phyloP scores from a whole-genome alignment of 2,888 invertebrate species.

The Phania funesta region DNA sequence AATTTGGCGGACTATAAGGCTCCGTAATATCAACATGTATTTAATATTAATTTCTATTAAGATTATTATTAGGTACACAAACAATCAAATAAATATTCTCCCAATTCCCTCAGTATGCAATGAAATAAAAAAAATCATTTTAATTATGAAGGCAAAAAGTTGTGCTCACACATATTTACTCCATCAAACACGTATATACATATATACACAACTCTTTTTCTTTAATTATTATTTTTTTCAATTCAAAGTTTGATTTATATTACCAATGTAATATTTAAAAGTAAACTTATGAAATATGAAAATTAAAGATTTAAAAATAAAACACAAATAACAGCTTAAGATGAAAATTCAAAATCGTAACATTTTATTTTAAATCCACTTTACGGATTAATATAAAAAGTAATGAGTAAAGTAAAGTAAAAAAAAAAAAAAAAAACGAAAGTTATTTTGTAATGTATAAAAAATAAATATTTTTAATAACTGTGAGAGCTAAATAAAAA shows the following conservation, averaged over 20 bases:
- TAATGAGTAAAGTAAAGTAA: slow-evolving; percentile 66
- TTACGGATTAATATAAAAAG: slow-evolving; percentile 52
- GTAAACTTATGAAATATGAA: slow-evolving; percentile 36
- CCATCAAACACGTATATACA: slow-evolving; percentile 8
- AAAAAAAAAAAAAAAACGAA: slow-evolving; percentile 71
- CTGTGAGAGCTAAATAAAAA: slow-evolving; percentile 81
- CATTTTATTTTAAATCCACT: slow-evolving; percentile 43
- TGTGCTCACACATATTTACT: slow-evolving; percentile 17
- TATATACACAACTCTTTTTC: neutral
- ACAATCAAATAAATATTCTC: slow-evolving; percentile 9
- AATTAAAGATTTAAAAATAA: slow-evolving; percentile 70
- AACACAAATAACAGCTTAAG: slow-evolving; percentile 60
- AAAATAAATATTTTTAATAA: slow-evolving; percentile 79
- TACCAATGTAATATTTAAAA: slow-evolving; percentile 12
- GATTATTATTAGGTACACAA: slow-evolving; percentile 44
- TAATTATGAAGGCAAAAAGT: neutral
- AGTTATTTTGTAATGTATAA: slow-evolving; percentile 81
- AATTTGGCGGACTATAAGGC: neutral
- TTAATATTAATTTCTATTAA: neutral
- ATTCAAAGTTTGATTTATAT: slow-evolving; percentile 31
- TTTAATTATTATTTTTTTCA: slow-evolving; percentile 2
- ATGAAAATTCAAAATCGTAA: slow-evolving; percentile 25
- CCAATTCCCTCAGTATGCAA: slow-evolving; percentile 23
- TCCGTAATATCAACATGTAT: neutral
- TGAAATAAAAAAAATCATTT: slow-evolving; percentile 8